phyloP scores from a whole-genome alignment of 2,888 invertebrate species.

The Chymomyza amoena region DNA sequence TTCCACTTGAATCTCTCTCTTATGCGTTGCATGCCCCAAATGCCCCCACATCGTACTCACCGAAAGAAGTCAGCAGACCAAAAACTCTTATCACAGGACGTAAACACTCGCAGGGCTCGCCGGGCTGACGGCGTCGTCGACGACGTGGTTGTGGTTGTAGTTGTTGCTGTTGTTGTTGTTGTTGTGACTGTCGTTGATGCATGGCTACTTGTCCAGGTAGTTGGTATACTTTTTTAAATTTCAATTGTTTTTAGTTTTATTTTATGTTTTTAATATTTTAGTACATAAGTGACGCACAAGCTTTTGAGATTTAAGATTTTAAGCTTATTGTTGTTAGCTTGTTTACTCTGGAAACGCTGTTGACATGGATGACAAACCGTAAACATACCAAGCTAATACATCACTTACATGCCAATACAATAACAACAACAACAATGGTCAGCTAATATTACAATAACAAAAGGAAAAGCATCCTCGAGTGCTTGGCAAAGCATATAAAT shows the following conservation, averaged over 20 bases:
- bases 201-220: conserved; percentile 21
- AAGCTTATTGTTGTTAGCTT: no score
- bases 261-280: conserved; percentile 4
- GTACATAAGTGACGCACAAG: not conserved
- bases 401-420: not conserved
- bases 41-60: no score
- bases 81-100: conserved; percentile 77
- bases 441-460: conserved; percentile 46
- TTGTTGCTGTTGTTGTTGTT: conserved; percentile 55
- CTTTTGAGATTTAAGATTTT: no score
- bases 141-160: conserved; percentile 43
- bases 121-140: conserved; percentile 65
- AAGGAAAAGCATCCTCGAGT: conserved; percentile 39
- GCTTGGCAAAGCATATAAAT: conserved; percentile 64
- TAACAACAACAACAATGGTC: conserved; percentile 6
- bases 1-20: conserved; percentile 44
- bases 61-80: conserved; percentile 77
- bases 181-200: conserved; percentile 45
- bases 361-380: not conserved
- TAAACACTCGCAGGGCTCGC: conserved; percentile 76
- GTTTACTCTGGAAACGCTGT: not conserved
- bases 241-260: not conserved
- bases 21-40: not conserved
- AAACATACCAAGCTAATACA: not conserved
- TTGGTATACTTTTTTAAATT: not conserved